Base-by-base conservation (phyloP, 2,797 vertebrate genomes). In the Xiphophorus birchmanni region DNA sequence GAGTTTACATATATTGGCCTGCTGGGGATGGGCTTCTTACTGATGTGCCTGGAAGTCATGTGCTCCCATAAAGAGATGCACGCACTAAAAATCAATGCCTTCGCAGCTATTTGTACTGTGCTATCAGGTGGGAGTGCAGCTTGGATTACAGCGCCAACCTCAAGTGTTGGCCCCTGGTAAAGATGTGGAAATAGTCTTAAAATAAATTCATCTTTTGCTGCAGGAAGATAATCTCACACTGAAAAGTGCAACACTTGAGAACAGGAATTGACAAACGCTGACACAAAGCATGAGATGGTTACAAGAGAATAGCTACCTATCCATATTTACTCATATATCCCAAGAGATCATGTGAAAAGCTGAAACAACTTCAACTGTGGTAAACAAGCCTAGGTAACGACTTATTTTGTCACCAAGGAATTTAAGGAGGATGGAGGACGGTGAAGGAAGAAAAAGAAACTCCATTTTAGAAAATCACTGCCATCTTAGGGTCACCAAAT, bases 1-100 rank as follows among this genome's bases (percentile, higher is more conserved):
- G 96, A 97, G 95, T 96, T 97, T 86, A 95, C 96, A 23, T 97
- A 97, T 91, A 96, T 97, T 47, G 94, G 95, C 54, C 91, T 97
- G 73, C 88, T 97, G 84, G 95, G 94, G 42, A 95, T 96, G 89
- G 97, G 97, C n/a, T 97, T 97, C 90, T 85, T 97, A 75, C 91
- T 97, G 56, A 96, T 97, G 96, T 97, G 96, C 92, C 89, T 97
- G 85, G 96, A 97, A 72, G 91, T 96, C 23, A 76, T 96, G 82
- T 96, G 95, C 79, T 95, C 92, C 18, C 94, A 94, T 80, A 96
- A 96, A 87, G 95, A 96, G 90, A 97, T 97, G 91, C 93, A 95
- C 52, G 95, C 96, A 0, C 93, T 97, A 13, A 97, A 97, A 91
- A 96, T 97, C 84, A 97, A 97, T n/a, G 96, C 96, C 71, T 97